A percentile compares a stretch with the other conserved stretches of the same genome.
These are phyloP conservation scores for Drosophila lacteicornis DNA, from an alignment of 1,140 invertebrate species.

Conservation along the genomic window DNA sequence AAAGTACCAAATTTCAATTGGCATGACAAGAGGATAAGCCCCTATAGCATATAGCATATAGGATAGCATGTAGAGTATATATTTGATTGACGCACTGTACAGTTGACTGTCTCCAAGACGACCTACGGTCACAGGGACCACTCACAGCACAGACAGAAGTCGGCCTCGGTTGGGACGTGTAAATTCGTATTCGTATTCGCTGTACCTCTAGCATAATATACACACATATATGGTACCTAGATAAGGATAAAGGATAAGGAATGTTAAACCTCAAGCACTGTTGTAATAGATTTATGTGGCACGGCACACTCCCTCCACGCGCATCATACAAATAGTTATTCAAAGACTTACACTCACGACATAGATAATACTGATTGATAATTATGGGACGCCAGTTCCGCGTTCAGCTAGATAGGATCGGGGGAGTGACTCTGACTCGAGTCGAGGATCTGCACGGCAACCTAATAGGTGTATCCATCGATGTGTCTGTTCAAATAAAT, in stretches of 20 bases:
- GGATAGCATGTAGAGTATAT: constrained; percentile 3
- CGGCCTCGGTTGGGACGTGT: constrained; percentile 28
- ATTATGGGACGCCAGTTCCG: constrained; percentile 22
- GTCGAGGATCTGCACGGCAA: constrained; percentile 2
- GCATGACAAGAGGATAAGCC: constrained; percentile 18
- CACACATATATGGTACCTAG: constrained; percentile 3
- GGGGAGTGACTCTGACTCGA: neutral
- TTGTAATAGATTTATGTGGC: constrained; percentile 61
- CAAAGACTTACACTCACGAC: constrained; percentile 35
- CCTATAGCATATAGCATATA: constrained; percentile 27
- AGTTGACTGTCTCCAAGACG: constrained; percentile 50
- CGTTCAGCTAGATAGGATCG: constrained; percentile 31
- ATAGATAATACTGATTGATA: constrained; percentile 4
- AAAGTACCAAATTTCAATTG: constrained; percentile 50
- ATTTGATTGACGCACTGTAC: constrained; percentile 33
- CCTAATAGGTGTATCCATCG: constrained; percentile 53
- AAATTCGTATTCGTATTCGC: constrained; percentile 50
- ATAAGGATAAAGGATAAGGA: constrained; percentile 6
- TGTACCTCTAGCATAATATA: constrained; percentile 45
- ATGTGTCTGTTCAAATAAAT: constrained; percentile 70
- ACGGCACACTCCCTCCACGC: constrained; percentile 38
- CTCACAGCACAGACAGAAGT: constrained; percentile 30
- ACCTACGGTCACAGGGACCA: constrained; percentile 58
- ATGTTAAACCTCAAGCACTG: constrained; percentile 63
- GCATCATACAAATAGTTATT: constrained; percentile 33